phyloP scores from a whole-genome alignment of 2,113 vertebrate genomes.

The Vidua macroura region DNA sequence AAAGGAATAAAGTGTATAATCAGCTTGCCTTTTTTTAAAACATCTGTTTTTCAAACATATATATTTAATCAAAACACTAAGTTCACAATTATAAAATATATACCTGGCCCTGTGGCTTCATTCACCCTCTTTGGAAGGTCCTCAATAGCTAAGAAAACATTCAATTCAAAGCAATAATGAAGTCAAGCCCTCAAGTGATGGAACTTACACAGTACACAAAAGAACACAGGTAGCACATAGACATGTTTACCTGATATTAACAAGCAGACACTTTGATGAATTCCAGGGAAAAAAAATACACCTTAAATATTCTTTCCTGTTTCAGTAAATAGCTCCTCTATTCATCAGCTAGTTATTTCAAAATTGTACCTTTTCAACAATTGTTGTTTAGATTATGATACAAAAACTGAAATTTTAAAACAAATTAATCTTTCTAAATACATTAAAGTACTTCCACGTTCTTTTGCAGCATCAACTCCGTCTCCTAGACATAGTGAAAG shows the following conservation, averaged over 20 bases:
- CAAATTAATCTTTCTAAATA: neutral
- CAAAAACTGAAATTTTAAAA: neutral
- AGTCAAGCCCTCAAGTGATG: neutral
- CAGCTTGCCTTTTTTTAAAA: neutral
- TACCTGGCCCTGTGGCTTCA: constrained; percentile 12
- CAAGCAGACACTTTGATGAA: neutral
- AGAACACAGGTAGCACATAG: neutral
- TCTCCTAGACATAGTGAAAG: neutral
- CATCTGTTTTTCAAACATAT: neutral
- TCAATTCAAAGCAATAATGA: neutral
- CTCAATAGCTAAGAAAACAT: constrained; percentile 9
- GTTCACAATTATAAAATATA: neutral
- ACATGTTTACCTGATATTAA: neutral
- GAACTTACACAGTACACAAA: neutral
- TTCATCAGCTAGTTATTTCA: neutral
- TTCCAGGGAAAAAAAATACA: neutral
- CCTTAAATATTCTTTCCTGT: neutral
- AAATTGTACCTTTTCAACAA: neutral
- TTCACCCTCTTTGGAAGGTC: neutral
- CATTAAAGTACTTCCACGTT: neutral
- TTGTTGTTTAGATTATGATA: neutral
- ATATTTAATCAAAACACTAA: neutral
- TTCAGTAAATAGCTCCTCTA: neutral
- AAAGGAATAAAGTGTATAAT: neutral
- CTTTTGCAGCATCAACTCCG: neutral